phyloP scores from a whole-genome alignment of 2,888 invertebrate species.

The Sipunculus nudus region DNA sequence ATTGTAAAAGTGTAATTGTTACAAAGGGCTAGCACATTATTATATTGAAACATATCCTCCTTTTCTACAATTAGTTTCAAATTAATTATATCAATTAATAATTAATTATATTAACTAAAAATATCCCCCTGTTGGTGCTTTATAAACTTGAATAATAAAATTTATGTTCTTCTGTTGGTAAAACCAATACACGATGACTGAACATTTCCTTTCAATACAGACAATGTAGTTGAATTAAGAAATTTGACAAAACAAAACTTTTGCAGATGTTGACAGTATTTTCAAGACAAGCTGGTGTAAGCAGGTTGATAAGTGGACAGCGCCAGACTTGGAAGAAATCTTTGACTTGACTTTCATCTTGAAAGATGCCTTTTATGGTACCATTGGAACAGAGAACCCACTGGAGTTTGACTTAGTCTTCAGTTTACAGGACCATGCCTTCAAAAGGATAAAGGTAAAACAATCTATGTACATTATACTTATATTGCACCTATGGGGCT shows the following conservation, averaged over 20 bases:
- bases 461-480: not conserved
- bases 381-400: slow-evolving; percentile 45
- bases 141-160: no score
- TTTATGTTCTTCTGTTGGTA: no score
- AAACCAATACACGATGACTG: no score
- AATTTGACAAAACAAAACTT: not conserved
- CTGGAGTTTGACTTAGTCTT: slow-evolving; percentile 55
- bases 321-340: slow-evolving; percentile 34
- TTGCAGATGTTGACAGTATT: slow-evolving; percentile 41
- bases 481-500: not conserved
- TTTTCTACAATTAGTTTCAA: no score
- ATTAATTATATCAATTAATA: no score
- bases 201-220: no score
- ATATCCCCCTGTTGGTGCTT: no score
- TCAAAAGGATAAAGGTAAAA: slow-evolving; percentile 49
- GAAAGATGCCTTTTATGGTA: slow-evolving; percentile 44
- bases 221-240: no score
- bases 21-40: no score
- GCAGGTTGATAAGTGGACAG: slow-evolving; percentile 47
- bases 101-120: no score
- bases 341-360: slow-evolving; percentile 51
- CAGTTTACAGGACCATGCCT: slow-evolving; percentile 45
- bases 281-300: slow-evolving; percentile 51
- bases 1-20: no score
- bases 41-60: no score